A percentile compares a stretch with the other conserved stretches of the same genome.
Conservation (phyloP, 2,888 invertebrate species). For the Tenthredo distinguenda region DNA sequence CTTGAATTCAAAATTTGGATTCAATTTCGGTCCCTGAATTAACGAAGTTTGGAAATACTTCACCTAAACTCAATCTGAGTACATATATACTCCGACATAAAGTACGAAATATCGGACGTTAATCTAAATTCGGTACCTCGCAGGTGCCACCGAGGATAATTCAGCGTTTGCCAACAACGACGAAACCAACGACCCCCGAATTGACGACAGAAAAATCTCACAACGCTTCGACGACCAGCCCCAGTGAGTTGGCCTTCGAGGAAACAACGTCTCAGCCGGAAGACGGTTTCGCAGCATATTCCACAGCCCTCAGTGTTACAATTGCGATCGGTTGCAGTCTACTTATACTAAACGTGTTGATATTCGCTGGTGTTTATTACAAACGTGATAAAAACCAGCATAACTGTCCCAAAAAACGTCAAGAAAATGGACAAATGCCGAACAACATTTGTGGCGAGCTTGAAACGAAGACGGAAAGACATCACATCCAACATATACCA, state of each 20-base stretch:
- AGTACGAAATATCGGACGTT: not conserved
- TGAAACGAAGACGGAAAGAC: slow-evolving; percentile 85
- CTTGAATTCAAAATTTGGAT: not conserved
- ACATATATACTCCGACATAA: too few species aligned
- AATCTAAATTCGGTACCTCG: not conserved
- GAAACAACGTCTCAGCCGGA: slow-evolving; percentile 81
- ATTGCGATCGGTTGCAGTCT: slow-evolving; percentile 97
- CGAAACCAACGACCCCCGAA: slow-evolving; percentile 70
- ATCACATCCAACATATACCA: slow-evolving; percentile 89
- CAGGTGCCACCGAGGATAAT: slow-evolving; percentile 75
- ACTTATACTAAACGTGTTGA: slow-evolving; percentile 93
- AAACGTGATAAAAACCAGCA: slow-evolving; percentile 89
- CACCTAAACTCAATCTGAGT: not conserved
- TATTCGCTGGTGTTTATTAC: slow-evolving; percentile 97
- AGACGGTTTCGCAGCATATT: slow-evolving; percentile 94
- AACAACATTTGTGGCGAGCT: slow-evolving; percentile 93
- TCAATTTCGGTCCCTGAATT: not conserved
- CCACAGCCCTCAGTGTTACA: slow-evolving; percentile 94
- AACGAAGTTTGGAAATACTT: not conserved
- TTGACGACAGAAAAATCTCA: slow-evolving; percentile 67
- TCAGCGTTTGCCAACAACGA: slow-evolving; percentile 73
- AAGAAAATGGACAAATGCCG: slow-evolving; percentile 93
- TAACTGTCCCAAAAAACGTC: slow-evolving; percentile 82
- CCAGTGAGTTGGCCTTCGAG: slow-evolving; percentile 73
- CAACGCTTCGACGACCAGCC: slow-evolving; percentile 68